Evolutionary conservation across 2,113 vertebrate genomes (phyloP), one percentile per base, ranked within the genome.

Genomic region (Percina caprodes): DNA sequence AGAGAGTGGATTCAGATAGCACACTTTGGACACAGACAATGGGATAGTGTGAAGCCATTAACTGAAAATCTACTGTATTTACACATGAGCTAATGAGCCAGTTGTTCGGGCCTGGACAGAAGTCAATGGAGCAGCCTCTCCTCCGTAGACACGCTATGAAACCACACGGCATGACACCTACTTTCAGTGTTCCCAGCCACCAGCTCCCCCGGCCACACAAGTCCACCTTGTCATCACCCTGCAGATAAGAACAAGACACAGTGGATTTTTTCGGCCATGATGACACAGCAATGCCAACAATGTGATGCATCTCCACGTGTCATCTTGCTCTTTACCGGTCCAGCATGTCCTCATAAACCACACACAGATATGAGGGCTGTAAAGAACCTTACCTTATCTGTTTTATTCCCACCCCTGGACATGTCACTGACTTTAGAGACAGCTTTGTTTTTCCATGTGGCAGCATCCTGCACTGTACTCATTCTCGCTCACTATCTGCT

Each of bases 151-250:
- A 71, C 35, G 26, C 48, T 45, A 6, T 75, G 74, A 86, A 45
- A 58, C 13, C 62, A 26, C 15, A 30, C 33, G 74, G 51, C 21
- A 11, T 54, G 24, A 87, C 74, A 87, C 92, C 76, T 95, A 96
- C 93, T 90, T 87, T 95, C 71, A 96, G 63, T 10, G 84, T 63
- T 49, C 60, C 70, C 83, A 89, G 91, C 95, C 94, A 95, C 94
- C 93, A 96, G n/a, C 75, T 69, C 60, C 94, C 93, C 82, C 95
- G 93, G 51, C 84, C 86, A 63, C 56, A 86, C 77, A 45, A 21
- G 14, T 30, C 71, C 87, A 77, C 61, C 74, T 92, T 94, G 52
- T 91, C 84, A 77, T 74, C 62, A 6, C 66, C 86, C 88, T 87
- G 74, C 55, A 83, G 85, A 90, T 72, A 83, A 80, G 79, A 61